Evolutionary conservation across 2,113 vertebrate genomes (phyloP), one percentile per base, ranked within the genome.

Genomic region (Apus apus): DNA sequence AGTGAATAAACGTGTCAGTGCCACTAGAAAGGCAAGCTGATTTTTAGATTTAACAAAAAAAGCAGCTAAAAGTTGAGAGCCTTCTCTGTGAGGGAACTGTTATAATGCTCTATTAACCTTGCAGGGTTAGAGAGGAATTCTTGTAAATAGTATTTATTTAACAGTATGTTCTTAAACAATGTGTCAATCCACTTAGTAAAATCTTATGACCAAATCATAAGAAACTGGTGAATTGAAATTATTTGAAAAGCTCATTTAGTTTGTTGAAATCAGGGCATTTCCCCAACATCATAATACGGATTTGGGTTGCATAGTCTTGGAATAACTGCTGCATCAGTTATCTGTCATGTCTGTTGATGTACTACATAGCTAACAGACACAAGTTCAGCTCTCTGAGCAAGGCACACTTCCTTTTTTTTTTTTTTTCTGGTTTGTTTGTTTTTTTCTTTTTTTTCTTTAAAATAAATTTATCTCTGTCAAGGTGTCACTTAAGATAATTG

Each of bases 131-230:
- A 92, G 73, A 95, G 48, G 93, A 95, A 93, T 88, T 96, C 72
- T 82, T 88, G 88, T 96, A 97, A 96, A 96, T 93, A 93, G 93
- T 97, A 96, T 73, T 90, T 93, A 94, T 96, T 97, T 96, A 97
- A 96, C 68, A 93, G 94, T 96, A 93, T 93, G 93, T 93, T 97
- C 90, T 96, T 96, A 96, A 96, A 83, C 78, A 96, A 93, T 2
- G 1, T 94, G 94, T 91, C 84, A 93, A 93, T 88, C 74, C 96
- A 87, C 79, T 93, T 90, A 94, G 85, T 94, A 87, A 93, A 93
- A 95, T 88, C 84, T 85, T 81, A 92, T 23, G 72, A 93, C 95
- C 56, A 94, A 90, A 95, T 95, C 81, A 80, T 89, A 70, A 79
- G 84, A 93, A 78, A 91, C 61, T 92, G 40, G 58, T 90, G 70